Percentiles rank a stretch among this genome's conserved stretches.
These are phyloP conservation scores for Silvanus unidentatus DNA, from an alignment of 2,888 invertebrate species.

Conservation along the genomic window DNA sequence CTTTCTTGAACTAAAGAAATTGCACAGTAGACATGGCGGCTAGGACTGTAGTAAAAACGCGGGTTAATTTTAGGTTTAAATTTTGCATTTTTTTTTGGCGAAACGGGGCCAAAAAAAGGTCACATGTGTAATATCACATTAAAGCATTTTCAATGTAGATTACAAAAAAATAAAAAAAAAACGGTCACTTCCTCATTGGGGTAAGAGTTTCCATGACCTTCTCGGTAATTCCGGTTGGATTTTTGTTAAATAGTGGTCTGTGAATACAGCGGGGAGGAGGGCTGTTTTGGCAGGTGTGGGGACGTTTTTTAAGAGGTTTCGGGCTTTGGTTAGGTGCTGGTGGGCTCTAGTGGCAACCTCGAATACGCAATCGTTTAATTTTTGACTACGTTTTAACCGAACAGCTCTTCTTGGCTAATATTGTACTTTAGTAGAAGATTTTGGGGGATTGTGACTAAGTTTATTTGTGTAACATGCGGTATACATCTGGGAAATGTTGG, in stretches of 20 bases:
- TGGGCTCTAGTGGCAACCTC: constrained; percentile 79
- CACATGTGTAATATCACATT: too few relatives aligned
- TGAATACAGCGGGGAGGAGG: constrained; percentile 66
- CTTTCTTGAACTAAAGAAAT: too few relatives aligned
- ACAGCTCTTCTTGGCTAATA: constrained; percentile 73
- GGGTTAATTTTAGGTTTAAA: too few relatives aligned
- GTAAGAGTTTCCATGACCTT: too few relatives aligned
- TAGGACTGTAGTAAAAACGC: too few relatives aligned
- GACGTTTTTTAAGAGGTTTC: constrained; percentile 56
- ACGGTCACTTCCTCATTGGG: too few relatives aligned
- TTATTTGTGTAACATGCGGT: constrained; percentile 58
- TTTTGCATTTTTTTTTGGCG: too few relatives aligned
- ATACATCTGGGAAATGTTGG: constrained; percentile 48
- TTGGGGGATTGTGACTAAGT: constrained; percentile 68
- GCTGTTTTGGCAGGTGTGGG: constrained; percentile 57
- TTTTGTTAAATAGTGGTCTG: constrained; percentile 64
- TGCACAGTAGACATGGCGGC: too few relatives aligned
- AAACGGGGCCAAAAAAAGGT: too few relatives aligned
- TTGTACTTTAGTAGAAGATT: constrained; percentile 72
- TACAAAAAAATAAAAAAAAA: too few relatives aligned
- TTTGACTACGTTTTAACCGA: constrained; percentile 60
- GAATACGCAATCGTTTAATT: constrained; percentile 69
- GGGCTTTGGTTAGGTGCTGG: constrained; percentile 65
- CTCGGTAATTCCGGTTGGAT: too few relatives aligned
- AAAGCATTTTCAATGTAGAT: too few relatives aligned